Conservation (phyloP, 2,797 vertebrate genomes). For the Phataginus tricuspis region DNA sequence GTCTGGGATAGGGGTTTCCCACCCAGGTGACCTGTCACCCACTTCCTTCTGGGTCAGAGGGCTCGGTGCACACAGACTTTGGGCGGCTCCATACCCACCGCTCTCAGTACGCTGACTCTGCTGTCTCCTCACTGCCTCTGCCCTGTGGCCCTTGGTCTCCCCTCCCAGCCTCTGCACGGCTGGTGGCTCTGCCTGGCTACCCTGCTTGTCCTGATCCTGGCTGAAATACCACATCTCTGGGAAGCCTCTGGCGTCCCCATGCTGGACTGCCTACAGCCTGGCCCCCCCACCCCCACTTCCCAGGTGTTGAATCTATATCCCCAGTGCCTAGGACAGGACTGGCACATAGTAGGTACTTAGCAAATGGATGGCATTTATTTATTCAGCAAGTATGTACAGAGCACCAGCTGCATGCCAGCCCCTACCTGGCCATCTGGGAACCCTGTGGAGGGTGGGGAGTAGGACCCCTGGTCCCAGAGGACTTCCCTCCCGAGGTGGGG, state of each 20-base stretch:
- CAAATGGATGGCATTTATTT: background rate
- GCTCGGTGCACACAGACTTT: background rate
- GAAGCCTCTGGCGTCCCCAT: fast-evolving
- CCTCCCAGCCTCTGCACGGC: background rate
- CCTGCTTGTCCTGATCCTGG: background rate
- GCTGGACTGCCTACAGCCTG: background rate
- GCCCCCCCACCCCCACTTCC: no score
- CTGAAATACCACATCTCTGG: background rate
- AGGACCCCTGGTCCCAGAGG: background rate
- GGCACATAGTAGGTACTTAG: background rate
- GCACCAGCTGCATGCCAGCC: no score
- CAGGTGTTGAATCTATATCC: background rate
- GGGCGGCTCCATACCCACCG: background rate
- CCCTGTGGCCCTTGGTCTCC: background rate
- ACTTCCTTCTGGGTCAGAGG: background rate
- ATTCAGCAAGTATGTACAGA: background rate
- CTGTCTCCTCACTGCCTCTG: background rate
- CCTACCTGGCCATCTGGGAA: background rate
- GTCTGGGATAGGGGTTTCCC: background rate
- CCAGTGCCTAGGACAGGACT: background rate
- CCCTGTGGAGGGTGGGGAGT: background rate
- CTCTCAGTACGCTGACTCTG: background rate
- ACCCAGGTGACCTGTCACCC: background rate
- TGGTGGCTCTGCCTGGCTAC: background rate
- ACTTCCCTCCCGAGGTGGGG: background rate